Evolutionary conservation across 1,140 invertebrate genomes (phyloP), one percentile per base, ranked within the genome.

Genomic region (Cardiocondyla obscurior): DNA sequence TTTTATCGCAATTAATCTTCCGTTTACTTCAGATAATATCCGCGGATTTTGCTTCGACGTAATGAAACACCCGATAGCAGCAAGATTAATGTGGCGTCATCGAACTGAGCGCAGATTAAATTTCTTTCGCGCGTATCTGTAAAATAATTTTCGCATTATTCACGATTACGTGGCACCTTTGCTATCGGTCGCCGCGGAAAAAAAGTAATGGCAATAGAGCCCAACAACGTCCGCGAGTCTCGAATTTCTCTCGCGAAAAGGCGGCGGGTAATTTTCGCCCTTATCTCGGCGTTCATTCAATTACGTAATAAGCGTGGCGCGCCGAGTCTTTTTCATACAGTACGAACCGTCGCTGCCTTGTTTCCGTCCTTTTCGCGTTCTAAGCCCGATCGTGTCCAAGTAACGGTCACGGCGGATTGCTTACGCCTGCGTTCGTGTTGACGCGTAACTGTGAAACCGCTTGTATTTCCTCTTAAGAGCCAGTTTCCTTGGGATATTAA

Each of bases 221-320:
- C 28, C 25, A 33, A 57, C 49, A 22, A 6, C 51, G 51, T 39
- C 36, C 53, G 42, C 51, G 70, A 42, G 51, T 73, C 53, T 73
- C 70, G 10, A 22, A 53, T 73, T 73, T 73, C 53, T 57, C 49
- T 73, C 64, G n/a, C 5, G 53, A 28, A 73, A 58, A 73, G 70
- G 42, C 53, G 53, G 25, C 22, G 25, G 53, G 60, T 73, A 73
- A 73, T 73, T 73, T 58, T 73, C 70, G 28, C 36, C 33, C 70
- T 58, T 73, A 73, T 42, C 69, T 72, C 53, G 22, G n/a, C 70
- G 30, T 58, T 73, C 22, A 73, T 73, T 73, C 53, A 42, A 73
- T 73, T 73, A 73, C 70, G 19, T 73, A 73, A 73, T 73, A 73
- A 73, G 70, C 70, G 60, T 58, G 19, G 19, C 22, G 16, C 3